Evolutionary conservation across 2,113 vertebrate genomes (phyloP).

Genomic region (Leptodactylus fuscus): DNA sequence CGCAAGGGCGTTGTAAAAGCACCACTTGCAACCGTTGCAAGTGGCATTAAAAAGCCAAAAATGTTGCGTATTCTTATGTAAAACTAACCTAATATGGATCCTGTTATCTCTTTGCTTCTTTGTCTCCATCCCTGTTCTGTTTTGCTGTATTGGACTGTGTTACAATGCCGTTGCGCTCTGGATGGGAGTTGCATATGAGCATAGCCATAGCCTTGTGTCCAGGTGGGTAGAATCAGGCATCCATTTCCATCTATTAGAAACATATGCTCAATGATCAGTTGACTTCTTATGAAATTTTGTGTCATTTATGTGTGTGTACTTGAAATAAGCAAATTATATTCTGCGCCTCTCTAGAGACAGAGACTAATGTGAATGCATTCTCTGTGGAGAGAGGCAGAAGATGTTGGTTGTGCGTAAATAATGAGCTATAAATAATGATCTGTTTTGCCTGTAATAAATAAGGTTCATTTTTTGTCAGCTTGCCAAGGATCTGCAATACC

Average conservation of each 20-base stretch:
- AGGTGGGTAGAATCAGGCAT: too few relatives aligned
- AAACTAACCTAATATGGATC: too few relatives aligned
- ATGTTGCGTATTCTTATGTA: too few relatives aligned
- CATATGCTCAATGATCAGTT: background rate
- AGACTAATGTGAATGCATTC: background rate
- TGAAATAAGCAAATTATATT: background rate
- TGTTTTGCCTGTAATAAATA: slow-evolving; percentile 1
- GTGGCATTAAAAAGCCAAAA: too few relatives aligned
- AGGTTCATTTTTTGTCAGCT: background rate
- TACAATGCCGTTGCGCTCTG: too few relatives aligned
- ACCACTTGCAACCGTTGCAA: too few relatives aligned
- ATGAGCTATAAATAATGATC: slow-evolving; percentile 2
- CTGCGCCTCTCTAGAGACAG: background rate
- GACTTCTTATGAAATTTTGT: background rate
- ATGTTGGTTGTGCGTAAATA: slow-evolving; percentile 5
- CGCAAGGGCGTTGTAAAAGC: too few relatives aligned
- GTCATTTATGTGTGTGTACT: background rate
- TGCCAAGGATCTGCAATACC: background rate
- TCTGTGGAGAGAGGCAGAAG: background rate
- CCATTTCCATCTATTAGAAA: too few relatives aligned
- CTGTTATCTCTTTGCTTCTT: too few relatives aligned
- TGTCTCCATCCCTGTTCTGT: too few relatives aligned
- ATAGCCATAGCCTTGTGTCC: background rate
- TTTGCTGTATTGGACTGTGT: too few relatives aligned
- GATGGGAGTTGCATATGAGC: background rate